These are phyloP conservation scores for Athalia rosae DNA, from an alignment of 2,888 invertebrate genomes.

Conservation along the genomic window DNA sequence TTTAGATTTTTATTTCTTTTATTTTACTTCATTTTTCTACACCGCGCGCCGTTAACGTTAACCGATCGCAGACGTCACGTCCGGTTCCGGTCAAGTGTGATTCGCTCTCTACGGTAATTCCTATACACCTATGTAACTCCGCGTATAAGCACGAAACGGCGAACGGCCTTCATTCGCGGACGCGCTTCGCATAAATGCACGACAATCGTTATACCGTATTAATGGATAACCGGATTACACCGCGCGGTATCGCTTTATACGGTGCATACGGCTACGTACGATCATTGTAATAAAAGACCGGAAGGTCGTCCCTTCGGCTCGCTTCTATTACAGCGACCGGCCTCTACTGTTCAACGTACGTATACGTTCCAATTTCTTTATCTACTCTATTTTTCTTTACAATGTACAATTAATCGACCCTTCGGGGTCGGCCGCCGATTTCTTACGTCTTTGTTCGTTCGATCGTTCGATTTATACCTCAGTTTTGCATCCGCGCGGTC, in stretches of 20 bases:
- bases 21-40: constrained; percentile 37
- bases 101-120: no score
- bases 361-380: constrained; percentile 2
- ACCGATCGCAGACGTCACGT: constrained; percentile 57
- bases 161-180: constrained; percentile 50
- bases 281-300: constrained; percentile 54
- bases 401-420: no score
- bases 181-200: constrained; percentile 53
- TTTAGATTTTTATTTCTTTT: constrained; percentile 5
- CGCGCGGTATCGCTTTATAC: constrained; percentile 52
- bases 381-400: no score
- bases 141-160: constrained; percentile 43
- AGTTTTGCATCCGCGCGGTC: no score
- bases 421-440: no score
- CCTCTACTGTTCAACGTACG: constrained; percentile 5
- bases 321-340: neutral
- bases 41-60: constrained; percentile 44
- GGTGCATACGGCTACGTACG: neutral
- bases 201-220: constrained; percentile 49
- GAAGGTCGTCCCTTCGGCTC: constrained; percentile 46
- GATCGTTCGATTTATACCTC: no score
- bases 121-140: constrained; percentile 19
- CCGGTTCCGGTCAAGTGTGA: constrained; percentile 55
- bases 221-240: constrained; percentile 57
- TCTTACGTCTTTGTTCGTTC: no score